phyloP scores from a whole-genome alignment of 2,113 vertebrate species.

The Spilogale gracilis region DNA sequence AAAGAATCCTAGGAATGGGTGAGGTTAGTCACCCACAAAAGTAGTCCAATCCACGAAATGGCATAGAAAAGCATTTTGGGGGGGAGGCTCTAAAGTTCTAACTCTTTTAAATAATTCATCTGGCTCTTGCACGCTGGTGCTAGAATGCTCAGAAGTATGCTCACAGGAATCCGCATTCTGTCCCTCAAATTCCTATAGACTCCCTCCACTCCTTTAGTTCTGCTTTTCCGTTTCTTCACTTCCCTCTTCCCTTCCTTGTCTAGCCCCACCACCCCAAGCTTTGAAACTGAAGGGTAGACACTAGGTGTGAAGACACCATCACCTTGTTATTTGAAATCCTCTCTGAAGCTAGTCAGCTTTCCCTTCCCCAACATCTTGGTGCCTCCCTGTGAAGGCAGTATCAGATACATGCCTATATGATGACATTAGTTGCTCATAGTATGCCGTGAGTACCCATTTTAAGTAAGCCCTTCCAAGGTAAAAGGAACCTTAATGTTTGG shows the following conservation, averaged over 20 bases:
- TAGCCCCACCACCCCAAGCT: neutral
- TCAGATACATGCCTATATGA: neutral
- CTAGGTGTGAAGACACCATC: neutral
- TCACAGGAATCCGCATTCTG: neutral
- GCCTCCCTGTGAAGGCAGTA: neutral
- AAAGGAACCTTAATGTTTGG: neutral
- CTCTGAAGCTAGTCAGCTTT: neutral
- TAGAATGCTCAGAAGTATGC: neutral
- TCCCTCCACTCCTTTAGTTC: neutral
- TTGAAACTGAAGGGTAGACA: neutral
- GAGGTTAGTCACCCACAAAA: slow-evolving; percentile 65
- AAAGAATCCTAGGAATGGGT: slow-evolving; percentile 81
- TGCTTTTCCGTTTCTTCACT: neutral
- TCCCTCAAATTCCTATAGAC: neutral
- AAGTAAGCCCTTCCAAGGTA: neutral
- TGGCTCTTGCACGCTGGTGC: neutral
- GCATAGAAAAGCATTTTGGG: slow-evolving; percentile 46
- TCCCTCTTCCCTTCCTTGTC: neutral
- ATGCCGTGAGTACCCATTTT: neutral
- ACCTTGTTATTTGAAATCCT: neutral
- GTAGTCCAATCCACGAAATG: slow-evolving; percentile 51
- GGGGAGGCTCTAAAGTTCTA: neutral
- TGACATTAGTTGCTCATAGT: neutral
- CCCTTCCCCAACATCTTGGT: neutral
- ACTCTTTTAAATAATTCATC: neutral